These are phyloP conservation scores for Colius striatus DNA, from an alignment of 2,113 vertebrate genomes.

Conservation along the genomic window DNA sequence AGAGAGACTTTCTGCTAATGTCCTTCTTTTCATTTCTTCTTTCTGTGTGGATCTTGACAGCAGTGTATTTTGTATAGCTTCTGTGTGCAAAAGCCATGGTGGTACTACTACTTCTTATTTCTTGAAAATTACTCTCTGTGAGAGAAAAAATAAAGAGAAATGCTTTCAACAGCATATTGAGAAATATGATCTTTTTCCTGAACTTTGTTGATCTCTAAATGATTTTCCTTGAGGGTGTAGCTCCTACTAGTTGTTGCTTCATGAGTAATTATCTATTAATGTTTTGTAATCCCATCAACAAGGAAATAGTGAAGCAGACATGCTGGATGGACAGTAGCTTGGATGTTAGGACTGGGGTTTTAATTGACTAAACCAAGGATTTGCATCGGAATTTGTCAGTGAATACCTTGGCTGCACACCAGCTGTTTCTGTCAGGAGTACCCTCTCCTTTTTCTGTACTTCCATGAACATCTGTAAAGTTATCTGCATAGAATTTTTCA, in stretches of 20 bases:
- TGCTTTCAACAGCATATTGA: not conserved
- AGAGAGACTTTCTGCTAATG: not conserved
- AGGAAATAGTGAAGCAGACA: not conserved
- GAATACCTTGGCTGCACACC: not conserved
- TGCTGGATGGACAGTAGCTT: not conserved
- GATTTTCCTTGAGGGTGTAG: not conserved
- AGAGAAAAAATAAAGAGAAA: not conserved
- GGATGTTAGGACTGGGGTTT: not conserved
- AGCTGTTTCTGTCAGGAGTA: not conserved
- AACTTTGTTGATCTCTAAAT: not conserved
- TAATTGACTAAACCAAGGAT: not conserved
- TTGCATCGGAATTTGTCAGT: not conserved
- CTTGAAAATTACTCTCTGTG: not conserved
- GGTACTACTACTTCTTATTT: not conserved
- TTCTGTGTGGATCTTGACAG: not conserved
- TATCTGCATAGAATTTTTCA: not conserved
- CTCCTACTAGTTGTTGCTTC: not conserved
- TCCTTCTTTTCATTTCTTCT: not conserved
- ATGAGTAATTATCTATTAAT: not conserved
- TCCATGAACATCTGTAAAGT: not conserved
- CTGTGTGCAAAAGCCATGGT: not conserved
- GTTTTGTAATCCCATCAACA: not conserved
- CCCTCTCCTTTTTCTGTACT: not conserved
- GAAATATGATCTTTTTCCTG: not conserved
- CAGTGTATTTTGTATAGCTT: not conserved